Conservation (phyloP, 2,113 vertebrate species). For the Lagopus muta region DNA sequence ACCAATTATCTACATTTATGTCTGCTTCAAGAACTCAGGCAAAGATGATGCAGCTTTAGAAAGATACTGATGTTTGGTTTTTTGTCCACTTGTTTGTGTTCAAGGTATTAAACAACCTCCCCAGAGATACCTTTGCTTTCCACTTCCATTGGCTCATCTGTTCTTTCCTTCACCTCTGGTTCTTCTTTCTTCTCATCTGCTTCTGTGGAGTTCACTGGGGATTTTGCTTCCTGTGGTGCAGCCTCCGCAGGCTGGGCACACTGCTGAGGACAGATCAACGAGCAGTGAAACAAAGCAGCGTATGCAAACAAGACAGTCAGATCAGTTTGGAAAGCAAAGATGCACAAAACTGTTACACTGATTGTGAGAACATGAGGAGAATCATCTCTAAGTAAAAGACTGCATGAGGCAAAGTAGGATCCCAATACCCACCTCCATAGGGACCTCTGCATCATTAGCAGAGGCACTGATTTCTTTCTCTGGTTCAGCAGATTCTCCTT, state of each 20-base stretch:
- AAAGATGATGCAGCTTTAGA: not conserved
- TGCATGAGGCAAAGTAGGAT: not conserved
- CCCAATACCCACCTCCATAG: conserved; percentile 72
- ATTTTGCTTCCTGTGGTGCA: conserved; percentile 74
- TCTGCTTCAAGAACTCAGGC: not conserved
- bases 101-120: not conserved
- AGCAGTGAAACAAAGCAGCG: not conserved
- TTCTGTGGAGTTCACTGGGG: conserved; percentile 69
- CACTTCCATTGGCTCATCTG: conserved; percentile 86
- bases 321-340: not conserved
- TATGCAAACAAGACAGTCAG: not conserved
- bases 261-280: conserved; percentile 36
- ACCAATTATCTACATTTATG: not conserved
- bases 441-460: conserved; percentile 66
- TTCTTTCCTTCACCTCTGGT: conserved; percentile 78
- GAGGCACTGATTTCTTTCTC: conserved; percentile 81
- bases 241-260: conserved; percentile 67
- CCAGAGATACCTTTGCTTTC: conserved; percentile 81
- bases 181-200: conserved; percentile 83
- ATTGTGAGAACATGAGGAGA: not conserved
- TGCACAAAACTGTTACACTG: not conserved
- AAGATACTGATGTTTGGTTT: not conserved
- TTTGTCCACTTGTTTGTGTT: not conserved
- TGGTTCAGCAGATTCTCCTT: conserved; percentile 77
- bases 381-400: not conserved